Conservation (phyloP, 1,140 invertebrate species). For the Paracyclopina nana region DNA sequence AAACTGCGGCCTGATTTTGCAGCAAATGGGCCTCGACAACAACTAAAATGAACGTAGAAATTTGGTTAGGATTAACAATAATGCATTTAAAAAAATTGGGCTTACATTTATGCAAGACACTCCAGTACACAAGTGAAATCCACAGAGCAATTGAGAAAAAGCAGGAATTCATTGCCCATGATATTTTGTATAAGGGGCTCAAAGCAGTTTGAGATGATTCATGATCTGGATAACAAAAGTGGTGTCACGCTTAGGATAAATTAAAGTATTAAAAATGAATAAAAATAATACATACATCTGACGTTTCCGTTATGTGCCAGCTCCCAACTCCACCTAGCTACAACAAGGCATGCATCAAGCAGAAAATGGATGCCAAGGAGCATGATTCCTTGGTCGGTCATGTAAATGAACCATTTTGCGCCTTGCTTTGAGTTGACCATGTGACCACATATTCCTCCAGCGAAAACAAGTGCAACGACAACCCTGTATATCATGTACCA, state of each 20-base stretch:
- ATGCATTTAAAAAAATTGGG: background rate
- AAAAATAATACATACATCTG: too few relatives aligned
- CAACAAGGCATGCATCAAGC: background rate
- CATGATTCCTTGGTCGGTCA: background rate
- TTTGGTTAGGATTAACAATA: background rate
- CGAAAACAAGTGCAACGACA: background rate
- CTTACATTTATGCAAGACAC: background rate
- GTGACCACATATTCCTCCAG: background rate
- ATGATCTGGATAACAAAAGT: too few relatives aligned
- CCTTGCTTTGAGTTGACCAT: background rate
- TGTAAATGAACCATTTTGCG: background rate
- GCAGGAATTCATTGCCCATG: background rate
- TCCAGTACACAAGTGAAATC: background rate
- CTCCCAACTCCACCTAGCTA: background rate
- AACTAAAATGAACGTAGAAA: background rate
- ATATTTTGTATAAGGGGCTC: background rate
- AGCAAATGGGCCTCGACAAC: background rate
- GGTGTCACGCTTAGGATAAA: too few relatives aligned
- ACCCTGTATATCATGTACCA: conserved; percentile 2
- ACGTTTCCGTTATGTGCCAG: too few relatives aligned
- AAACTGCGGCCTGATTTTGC: background rate
- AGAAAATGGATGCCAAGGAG: background rate
- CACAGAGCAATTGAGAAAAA: background rate
- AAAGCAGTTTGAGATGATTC: too few relatives aligned
- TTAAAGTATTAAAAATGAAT: too few relatives aligned